Evolutionary conservation across 2,797 vertebrate genomes (phyloP), one percentile per base, ranked within the genome.

Genomic region (Premnoplex brunnescens): DNA sequence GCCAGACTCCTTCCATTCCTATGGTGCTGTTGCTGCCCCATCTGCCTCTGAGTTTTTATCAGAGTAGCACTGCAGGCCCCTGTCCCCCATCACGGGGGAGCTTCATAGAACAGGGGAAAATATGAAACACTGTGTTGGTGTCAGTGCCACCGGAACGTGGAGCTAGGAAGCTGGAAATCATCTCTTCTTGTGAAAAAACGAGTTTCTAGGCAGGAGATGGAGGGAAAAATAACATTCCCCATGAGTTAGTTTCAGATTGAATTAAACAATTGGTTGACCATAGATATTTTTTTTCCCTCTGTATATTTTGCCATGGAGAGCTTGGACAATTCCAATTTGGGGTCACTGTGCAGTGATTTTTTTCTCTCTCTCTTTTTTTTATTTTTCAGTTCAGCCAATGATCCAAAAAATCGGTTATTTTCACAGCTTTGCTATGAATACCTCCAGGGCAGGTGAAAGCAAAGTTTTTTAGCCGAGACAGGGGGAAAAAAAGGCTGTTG

Each of bases 131-230:
- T 60, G 26, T 5, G 14, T 26, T 3, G 54, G 76, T 60, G 80
- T 79, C 85, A 54, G 73, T 69, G 89, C 66, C 1, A 14, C 79
- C 87, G 91, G 83, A 88, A 91, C 1, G 1, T 88, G 88, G 80
- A 91, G 88, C 74, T 93, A 85, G 78, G 74, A 81, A 87, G 75
- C 72, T 89, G 86, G 85, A 96, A 88, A 91, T 93, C 82, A 80
- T 72, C 83, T 88, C 58, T 93, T 84, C 88, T 88, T 11, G 6
- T 0, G 6, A 66, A 88, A 82, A 89, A 94, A 86, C 43, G 14
- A 30, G 9, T 88, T 95, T 94, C 64, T 77, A 84, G 75, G 63
- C 89, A 86, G 85, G n/a, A 63, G 37, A 68, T 85, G 43, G 79
- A 95, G 58, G 41, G 49, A 14, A 88, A 88, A 89, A 75, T 68